Base-by-base conservation (phyloP, 2,888 invertebrate species). In the Amphipoea oculea region DNA sequence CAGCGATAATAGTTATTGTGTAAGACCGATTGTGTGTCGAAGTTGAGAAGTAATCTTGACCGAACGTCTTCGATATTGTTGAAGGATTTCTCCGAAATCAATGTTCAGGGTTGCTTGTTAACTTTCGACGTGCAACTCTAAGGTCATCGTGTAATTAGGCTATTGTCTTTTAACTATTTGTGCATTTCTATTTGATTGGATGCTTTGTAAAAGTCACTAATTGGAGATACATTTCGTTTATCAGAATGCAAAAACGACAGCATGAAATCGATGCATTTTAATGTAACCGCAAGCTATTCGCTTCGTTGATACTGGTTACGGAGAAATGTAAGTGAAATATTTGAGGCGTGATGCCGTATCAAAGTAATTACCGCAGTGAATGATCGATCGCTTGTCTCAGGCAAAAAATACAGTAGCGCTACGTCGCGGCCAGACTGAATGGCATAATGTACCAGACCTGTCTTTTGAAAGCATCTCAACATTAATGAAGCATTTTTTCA, bases 1-100 rank as follows among this genome's bases (percentile, higher is more conserved):
- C 94, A 96, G 97, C 97, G 97, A 97, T 97, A 97, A 96, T 96
- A 96, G 95, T 82, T 96, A 95, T 93, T 93, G 89, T 93, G 88
- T 94, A 93, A 92, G 94, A 90, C 94, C 94, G 88, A 86, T 91
- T 91, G 93, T 91, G 91, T 84, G 92, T 92, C 90, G 72, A 90
- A 90, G 91, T 93, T 90, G 92, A 94, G 94, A 92, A 94, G 94
- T 81, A 90, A 93, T 94, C 94, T 92, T 89, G 88, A 89, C 79
- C 83, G 82, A 84, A 87, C 84, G 36, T 86, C 83, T 83, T 81
- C 60, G 74, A 54, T 76, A 60, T 82, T 83, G 78, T 78, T 73
- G 79, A 79, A 78, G 78, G 76, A 79, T 85, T 86, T 83, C 77
- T 74, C 66, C 29, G 42, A 36, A 78, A 66, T 36, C 57, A 14